Percentiles rank a stretch among this genome's conserved stretches.
Conservation (phyloP, 2,888 invertebrate genomes). For the Drosophila mayaguana region DNA sequence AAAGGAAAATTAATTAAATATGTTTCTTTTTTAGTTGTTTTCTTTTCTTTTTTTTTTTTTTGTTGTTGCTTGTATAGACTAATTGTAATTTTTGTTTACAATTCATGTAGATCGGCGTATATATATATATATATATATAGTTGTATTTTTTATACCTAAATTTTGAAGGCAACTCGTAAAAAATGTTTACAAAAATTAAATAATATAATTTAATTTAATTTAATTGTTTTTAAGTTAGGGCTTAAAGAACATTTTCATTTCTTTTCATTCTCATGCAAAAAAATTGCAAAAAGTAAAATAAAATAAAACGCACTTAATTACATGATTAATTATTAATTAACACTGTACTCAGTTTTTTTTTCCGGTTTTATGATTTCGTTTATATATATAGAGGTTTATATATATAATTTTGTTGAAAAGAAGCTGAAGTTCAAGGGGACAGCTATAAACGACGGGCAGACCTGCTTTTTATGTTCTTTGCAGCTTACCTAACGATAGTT, state of each 20-base stretch:
- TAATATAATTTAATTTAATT: conserved; percentile 43
- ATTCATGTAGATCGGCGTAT: conserved; percentile 8
- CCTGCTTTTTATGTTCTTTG: not conserved
- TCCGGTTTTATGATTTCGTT: not conserved
- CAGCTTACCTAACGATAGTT: not conserved
- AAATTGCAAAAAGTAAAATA: not conserved
- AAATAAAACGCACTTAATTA: conserved; percentile 20
- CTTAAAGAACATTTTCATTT: conserved; percentile 20
- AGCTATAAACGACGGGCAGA: not conserved
- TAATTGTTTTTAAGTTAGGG: conserved; percentile 42
- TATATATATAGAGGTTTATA: too few relatives aligned
- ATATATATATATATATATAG: conserved; percentile 2
- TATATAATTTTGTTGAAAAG: not conserved
- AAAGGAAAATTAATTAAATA: conserved; percentile 51
- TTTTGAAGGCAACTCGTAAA: conserved; percentile 46
- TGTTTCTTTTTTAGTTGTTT: conserved; percentile 25
- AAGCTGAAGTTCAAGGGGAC: not conserved
- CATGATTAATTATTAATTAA: conserved; percentile 42
- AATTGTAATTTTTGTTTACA: conserved; percentile 37
- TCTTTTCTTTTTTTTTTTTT: conserved; percentile 20
- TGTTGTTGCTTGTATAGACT: conserved; percentile 32
- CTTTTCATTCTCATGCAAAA: conserved; percentile 12
- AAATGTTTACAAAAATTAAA: conserved; percentile 44
- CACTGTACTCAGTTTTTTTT: conserved; percentile 60
- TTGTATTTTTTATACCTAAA: conserved; percentile 13